Conservation (phyloP, 92 coral and sea anemone genomes). For the Parazoanthus swiftii region DNA sequence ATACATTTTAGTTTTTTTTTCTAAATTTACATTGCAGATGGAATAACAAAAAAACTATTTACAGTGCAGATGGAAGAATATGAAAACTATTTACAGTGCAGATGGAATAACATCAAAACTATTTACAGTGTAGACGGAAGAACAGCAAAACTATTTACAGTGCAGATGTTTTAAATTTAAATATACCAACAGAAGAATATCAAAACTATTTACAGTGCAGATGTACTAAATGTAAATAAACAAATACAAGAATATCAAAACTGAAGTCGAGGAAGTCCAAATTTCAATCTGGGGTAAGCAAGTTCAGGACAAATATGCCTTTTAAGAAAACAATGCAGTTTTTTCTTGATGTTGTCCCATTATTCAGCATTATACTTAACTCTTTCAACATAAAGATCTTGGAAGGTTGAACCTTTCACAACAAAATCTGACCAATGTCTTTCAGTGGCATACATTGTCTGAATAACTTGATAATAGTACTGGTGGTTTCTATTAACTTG, state of each 20-base stretch:
- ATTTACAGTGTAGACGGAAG: no score
- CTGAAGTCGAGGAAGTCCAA: slow-evolving; percentile 44
- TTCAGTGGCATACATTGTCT: slow-evolving; percentile 59
- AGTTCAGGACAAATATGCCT: slow-evolving; percentile 52
- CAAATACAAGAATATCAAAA: slow-evolving; percentile 3
- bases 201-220: no score
- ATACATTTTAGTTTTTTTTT: no score
- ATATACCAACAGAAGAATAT: no score
- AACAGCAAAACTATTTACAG: no score
- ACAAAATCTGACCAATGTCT: slow-evolving; percentile 41
- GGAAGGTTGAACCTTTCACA: slow-evolving; percentile 21
- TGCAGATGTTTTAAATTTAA: no score
- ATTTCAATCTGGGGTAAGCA: slow-evolving; percentile 56
- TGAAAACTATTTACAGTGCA: no score
- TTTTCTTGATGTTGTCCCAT: slow-evolving; percentile 33
- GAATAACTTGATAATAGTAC: slow-evolving; percentile 54
- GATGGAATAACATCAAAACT: no score
- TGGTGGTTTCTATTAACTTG: slow-evolving; percentile 39
- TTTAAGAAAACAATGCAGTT: slow-evolving; percentile 46
- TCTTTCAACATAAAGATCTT: slow-evolving; percentile 38
- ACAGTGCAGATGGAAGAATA: no score
- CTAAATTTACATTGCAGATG: no score
- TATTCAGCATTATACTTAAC: neutral
- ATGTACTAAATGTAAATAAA: no score
- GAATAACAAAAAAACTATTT: no score